Percentiles rank a stretch among this genome's conserved stretches.
phyloP scores from a whole-genome alignment of 2,888 invertebrate genomes.

The Ophion ventricosus region DNA sequence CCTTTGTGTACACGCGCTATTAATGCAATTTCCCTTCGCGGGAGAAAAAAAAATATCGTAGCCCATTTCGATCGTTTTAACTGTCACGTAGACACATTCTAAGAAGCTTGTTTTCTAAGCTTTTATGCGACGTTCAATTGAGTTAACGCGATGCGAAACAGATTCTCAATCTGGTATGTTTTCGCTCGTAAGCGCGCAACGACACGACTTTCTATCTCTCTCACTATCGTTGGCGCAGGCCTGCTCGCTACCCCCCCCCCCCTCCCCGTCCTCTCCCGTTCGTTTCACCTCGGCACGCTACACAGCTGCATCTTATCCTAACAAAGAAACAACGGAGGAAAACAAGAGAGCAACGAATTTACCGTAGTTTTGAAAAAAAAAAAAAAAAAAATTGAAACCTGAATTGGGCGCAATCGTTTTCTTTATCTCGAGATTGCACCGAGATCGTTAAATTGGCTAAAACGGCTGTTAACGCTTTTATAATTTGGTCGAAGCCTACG shows the following conservation, averaged over 20 bases:
- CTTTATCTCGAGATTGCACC: not conserved
- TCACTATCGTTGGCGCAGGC: not conserved
- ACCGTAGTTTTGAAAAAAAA: too few species aligned
- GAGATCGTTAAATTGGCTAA: too few species aligned
- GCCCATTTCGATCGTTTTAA: slow-evolving; percentile 44
- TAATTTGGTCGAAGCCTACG: too few species aligned
- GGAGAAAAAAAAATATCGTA: slow-evolving; percentile 3
- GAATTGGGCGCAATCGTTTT: not conserved
- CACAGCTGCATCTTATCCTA: slow-evolving; percentile 8
- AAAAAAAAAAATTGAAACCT: not conserved
- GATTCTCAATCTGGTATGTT: slow-evolving; percentile 40
- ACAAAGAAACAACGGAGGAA: slow-evolving; percentile 29
- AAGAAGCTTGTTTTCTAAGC: slow-evolving; percentile 49
- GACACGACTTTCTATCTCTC: slow-evolving; percentile 43
- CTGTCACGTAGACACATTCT: slow-evolving; percentile 51
- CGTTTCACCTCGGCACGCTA: not conserved
- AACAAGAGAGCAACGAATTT: not conserved
- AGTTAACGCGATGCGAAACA: slow-evolving; percentile 57
- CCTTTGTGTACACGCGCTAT: slow-evolving; percentile 19
- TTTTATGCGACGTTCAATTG: slow-evolving; percentile 64
- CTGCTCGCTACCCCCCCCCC: not conserved
- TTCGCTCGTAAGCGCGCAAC: slow-evolving; percentile 62
- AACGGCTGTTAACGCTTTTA: too few species aligned
- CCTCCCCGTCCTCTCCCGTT: slow-evolving; percentile 3
- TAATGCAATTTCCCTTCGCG: not conserved